Conservation (phyloP, 1,140 invertebrate genomes). For the Drosophila miranda region DNA sequence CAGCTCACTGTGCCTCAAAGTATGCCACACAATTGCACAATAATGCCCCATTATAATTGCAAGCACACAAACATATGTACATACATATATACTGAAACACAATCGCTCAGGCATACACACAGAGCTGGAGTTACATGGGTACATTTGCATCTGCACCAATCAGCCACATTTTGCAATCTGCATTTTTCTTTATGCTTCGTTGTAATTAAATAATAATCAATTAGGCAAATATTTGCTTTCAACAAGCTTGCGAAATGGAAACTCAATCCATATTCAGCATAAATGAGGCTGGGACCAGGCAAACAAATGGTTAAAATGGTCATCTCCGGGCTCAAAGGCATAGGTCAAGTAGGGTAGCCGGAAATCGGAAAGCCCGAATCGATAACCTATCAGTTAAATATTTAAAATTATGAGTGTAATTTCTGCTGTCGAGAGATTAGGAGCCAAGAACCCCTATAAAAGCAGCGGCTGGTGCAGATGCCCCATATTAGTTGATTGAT, state of each 20-base stretch:
- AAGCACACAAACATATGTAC: conserved; percentile 32
- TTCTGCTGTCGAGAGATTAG: neutral
- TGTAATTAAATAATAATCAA: conserved; percentile 80
- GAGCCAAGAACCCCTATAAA: conserved; percentile 17
- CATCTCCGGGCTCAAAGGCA: too few species aligned
- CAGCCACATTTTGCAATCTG: conserved; percentile 42
- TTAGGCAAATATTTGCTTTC: conserved; percentile 73
- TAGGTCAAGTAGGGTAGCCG: too few species aligned
- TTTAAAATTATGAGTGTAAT: conserved; percentile 12
- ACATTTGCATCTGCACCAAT: neutral
- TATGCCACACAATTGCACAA: conserved; percentile 76
- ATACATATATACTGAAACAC: conserved; percentile 11
- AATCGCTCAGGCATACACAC: conserved; percentile 19
- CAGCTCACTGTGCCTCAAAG: conserved; percentile 65
- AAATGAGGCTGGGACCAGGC: conserved; percentile 10
- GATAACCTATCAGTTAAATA: too few species aligned
- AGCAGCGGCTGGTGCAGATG: too few species aligned
- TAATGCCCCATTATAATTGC: conserved; percentile 79
- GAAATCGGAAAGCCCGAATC: too few species aligned
- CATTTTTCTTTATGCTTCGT: conserved; percentile 69
- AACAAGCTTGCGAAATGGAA: conserved; percentile 30
- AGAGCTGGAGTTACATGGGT: conserved; percentile 27
- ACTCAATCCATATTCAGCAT: conserved; percentile 42
- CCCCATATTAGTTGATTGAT: neutral
- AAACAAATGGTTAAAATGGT: conserved; percentile 5